Evolutionary conservation across 2,797 vertebrate genomes (phyloP).

Genomic region (Streptopelia turtur): DNA sequence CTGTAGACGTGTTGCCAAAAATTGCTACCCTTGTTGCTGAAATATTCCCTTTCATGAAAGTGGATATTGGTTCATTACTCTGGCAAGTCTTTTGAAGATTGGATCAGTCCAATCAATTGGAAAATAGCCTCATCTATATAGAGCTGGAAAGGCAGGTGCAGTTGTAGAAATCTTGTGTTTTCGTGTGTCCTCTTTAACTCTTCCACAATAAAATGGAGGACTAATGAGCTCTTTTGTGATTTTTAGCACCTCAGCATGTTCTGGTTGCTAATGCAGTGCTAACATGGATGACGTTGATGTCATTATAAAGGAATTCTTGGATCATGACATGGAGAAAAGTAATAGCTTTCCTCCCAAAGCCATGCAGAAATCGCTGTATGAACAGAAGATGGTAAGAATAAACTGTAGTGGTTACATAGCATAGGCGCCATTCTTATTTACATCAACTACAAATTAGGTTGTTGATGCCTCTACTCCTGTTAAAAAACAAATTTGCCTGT

Average conservation of each 20-base stretch:
- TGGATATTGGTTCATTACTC: neutral
- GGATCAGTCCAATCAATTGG: neutral
- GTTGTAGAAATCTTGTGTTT: neutral
- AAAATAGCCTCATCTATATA: neutral
- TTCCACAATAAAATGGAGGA: neutral
- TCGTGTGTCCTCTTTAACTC: neutral
- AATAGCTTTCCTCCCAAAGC: neutral
- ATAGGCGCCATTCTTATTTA: neutral
- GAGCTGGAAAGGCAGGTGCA: neutral
- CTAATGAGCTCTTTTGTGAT: neutral
- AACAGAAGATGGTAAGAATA: rapidly evolving
- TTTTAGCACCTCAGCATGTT: neutral
- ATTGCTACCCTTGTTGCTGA: neutral
- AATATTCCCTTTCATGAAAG: slow-evolving; percentile 43
- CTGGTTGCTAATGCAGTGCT: neutral
- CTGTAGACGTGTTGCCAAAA: neutral
- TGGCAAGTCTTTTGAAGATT: slow-evolving; percentile 27
- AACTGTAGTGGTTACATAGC: rapidly evolving
- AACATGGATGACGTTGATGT: rapidly evolving
- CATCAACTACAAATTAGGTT: neutral
- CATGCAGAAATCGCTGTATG: neutral
- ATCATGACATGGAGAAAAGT: neutral
- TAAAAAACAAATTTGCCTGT: neutral
- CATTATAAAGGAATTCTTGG: neutral
- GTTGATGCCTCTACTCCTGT: neutral